Base-by-base conservation (phyloP, 92 coral and sea anemone species). In the Chrysogorgia sp. region DNA sequence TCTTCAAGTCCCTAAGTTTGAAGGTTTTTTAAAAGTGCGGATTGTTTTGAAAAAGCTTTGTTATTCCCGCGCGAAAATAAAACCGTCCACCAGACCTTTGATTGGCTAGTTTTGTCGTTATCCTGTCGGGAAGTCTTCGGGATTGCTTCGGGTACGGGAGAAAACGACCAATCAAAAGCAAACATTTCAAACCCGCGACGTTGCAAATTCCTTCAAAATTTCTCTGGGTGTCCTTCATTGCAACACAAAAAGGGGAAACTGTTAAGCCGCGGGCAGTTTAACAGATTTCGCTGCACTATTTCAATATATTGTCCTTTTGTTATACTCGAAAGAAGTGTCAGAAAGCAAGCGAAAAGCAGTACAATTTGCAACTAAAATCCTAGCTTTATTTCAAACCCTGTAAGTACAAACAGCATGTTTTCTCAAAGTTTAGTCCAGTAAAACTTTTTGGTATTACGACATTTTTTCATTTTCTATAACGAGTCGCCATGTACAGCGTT, bases 161-260 rank as follows among this genome's bases (percentile, higher is more conserved):
- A 10, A 0, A 26, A 53, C 23, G 53, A 72, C 79, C 79, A 72
- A 72, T 72, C 79, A 53, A 17, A 34, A 56, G 31, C 48, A 58
- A 50, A 34, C 65, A n/a, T 72, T 56, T 72, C 20, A 22, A 72
- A 37, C 55, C 7, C 30, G 58, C 34, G 65, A 34, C 59, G 41
- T 69, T 69, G 28, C 76, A 69, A 69, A 69, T 65, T 48, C 60
- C 40, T 45, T 69, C 37, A 69, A 69, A 48, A 31, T 72, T 72
- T 21, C 14, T 34, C 10, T 12, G 30, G 74, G 58, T 40, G 25
- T 40, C 74, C 34, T 67, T 41, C 34, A 45, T 28, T 10, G 35
- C 56, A 67, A 67, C 28, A 40, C 17, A 9, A 29, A 29, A 22
- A 45, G 7, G 21, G 40, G 40, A 64, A 69, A 15, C 40, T 69